These are phyloP conservation scores for Pantherophis guttatus DNA, from an alignment of 2,113 vertebrate species.

Conservation along the genomic window DNA sequence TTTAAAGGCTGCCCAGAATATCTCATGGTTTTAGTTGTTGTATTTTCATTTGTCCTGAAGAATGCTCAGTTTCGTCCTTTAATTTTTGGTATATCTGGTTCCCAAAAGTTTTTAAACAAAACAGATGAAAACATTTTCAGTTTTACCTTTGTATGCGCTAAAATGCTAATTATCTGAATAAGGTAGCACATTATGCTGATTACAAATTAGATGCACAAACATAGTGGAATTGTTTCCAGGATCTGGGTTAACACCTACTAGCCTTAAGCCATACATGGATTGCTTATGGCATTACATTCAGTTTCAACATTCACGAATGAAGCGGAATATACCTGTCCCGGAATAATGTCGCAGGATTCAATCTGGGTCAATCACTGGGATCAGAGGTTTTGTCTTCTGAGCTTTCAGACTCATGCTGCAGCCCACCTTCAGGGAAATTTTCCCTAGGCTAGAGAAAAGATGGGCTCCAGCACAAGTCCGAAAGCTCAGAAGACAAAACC, in stretches of 20 bases:
- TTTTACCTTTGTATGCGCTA: neutral
- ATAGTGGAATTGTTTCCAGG: neutral
- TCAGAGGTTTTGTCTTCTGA: neutral
- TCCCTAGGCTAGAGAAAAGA: neutral
- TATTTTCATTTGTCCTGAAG: neutral
- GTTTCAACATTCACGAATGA: neutral
- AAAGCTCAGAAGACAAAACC: neutral
- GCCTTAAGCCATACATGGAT: neutral
- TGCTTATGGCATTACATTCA: neutral
- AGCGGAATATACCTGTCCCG: neutral
- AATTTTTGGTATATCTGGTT: neutral
- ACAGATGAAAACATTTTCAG: neutral
- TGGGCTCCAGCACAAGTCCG: neutral
- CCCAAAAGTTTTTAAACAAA: neutral
- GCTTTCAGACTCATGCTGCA: no score
- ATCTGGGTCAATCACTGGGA: neutral
- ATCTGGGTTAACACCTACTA: neutral
- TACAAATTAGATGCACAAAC: neutral
- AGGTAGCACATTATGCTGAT: neutral
- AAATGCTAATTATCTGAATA: neutral
- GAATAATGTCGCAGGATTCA: neutral
- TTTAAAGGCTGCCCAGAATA: slow-evolving; percentile 5
- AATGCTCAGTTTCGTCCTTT: neutral
- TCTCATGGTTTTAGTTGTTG: neutral
- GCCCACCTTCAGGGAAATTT: neutral